phyloP scores from a whole-genome alignment of 2,888 invertebrate genomes.

The Kryphioiulus occultus region DNA sequence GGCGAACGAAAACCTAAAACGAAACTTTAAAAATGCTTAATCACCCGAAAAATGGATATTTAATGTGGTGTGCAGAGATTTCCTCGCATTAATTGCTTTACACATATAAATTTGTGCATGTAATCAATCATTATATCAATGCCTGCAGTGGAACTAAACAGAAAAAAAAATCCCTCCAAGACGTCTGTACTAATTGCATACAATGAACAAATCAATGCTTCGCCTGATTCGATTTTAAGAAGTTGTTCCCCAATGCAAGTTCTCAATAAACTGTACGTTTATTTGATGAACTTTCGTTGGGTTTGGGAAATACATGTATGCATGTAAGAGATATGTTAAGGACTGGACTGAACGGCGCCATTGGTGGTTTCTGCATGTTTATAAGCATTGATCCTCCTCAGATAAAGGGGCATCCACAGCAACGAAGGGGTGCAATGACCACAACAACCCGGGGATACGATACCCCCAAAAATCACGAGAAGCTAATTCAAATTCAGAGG shows the following conservation, averaged over 20 bases:
- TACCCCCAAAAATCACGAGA: slow-evolving; percentile 29
- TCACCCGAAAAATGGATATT: too few species aligned
- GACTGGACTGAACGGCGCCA: slow-evolving; percentile 8
- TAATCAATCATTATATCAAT: too few species aligned
- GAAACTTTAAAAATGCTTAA: too few species aligned
- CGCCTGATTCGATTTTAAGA: background rate
- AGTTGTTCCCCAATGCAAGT: too few species aligned
- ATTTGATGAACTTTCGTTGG: background rate
- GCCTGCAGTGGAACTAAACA: too few species aligned
- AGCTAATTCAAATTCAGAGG: slow-evolving; percentile 30
- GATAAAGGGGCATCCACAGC: slow-evolving; percentile 35
- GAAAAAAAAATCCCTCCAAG: too few species aligned
- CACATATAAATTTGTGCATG: too few species aligned
- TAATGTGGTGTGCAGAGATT: too few species aligned
- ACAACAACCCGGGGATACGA: slow-evolving; percentile 29
- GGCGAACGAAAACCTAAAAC: too few species aligned
- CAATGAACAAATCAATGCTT: background rate
- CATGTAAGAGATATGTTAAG: background rate
- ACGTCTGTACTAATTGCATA: too few species aligned
- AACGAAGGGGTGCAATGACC: slow-evolving; percentile 21
- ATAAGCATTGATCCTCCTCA: slow-evolving; percentile 2
- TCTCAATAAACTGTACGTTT: background rate
- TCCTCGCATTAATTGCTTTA: too few species aligned
- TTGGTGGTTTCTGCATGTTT: slow-evolving; percentile 17
- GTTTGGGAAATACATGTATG: background rate